A percentile compares a stretch with the other conserved stretches of the same genome.
Evolutionary conservation across 2,113 vertebrate species (phyloP).

Genomic region (Benitochromis conjunctus): DNA sequence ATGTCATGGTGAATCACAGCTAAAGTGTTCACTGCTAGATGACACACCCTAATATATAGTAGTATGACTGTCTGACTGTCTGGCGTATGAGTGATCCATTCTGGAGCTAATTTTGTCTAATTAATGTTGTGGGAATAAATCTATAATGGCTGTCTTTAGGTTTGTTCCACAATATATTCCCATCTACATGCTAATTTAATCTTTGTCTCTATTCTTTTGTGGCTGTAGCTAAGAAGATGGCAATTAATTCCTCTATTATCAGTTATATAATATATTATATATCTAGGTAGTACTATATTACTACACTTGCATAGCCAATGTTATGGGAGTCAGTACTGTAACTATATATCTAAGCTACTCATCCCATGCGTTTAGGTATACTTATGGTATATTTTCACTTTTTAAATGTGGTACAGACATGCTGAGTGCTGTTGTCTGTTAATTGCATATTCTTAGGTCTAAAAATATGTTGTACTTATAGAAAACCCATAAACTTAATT

Average conservation of each 20-base stretch:
- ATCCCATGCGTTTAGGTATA: neutral
- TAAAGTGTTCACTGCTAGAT: slow-evolving; percentile 24
- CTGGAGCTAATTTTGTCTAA: slow-evolving; percentile 28
- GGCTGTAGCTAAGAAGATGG: neutral
- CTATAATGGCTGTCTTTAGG: neutral
- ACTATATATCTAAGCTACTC: neutral
- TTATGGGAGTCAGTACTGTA: neutral
- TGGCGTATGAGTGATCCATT: slow-evolving; percentile 24
- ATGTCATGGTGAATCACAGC: slow-evolving; percentile 37
- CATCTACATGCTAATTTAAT: neutral
- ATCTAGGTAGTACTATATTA: too few relatives aligned
- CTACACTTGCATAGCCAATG: neutral
- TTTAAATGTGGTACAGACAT: neutral
- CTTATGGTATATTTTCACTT: neutral
- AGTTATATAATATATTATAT: too few relatives aligned
- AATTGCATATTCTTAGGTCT: neutral
- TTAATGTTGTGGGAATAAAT: slow-evolving; percentile 29
- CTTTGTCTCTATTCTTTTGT: neutral
- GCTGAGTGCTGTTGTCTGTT: neutral
- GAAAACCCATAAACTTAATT: neutral
- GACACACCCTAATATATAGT: slow-evolving; percentile 43
- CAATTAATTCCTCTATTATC: neutral
- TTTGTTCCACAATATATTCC: slow-evolving; percentile 1
- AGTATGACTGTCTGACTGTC: slow-evolving; percentile 31
- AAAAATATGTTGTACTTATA: neutral